phyloP scores from a whole-genome alignment of 2,888 invertebrate species.

The Cryptus viduatorius region DNA sequence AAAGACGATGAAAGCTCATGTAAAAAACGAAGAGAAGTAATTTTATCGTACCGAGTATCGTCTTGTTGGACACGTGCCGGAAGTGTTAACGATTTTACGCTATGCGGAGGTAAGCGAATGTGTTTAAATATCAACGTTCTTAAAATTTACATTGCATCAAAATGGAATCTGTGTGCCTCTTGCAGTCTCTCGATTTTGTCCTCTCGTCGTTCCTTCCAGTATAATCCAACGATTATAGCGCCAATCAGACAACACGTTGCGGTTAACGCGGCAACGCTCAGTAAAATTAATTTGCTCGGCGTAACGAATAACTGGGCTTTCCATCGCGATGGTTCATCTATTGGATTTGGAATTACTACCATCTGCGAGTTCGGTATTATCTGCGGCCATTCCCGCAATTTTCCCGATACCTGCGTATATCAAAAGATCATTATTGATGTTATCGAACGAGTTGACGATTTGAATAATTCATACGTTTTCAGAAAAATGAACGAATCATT shows the following conservation, averaged over 20 bases:
- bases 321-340: slow-evolving; percentile 92
- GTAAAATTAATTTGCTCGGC: slow-evolving; percentile 96
- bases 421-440: background rate
- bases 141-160: slow-evolving; percentile 91
- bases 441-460: background rate
- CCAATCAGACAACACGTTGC: slow-evolving; percentile 94
- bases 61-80: slow-evolving; percentile 11
- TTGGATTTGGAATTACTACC: slow-evolving; percentile 96
- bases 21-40: background rate
- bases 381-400: slow-evolving; percentile 92
- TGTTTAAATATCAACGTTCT: slow-evolving; percentile 24
- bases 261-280: slow-evolving; percentile 95
- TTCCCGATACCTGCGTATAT: slow-evolving; percentile 77
- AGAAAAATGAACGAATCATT: too few species aligned
- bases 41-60: background rate
- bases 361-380: slow-evolving; percentile 99
- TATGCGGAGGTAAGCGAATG: slow-evolving; percentile 30
- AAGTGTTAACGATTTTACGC: slow-evolving; percentile 10
- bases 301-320: slow-evolving; percentile 97
- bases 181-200: slow-evolving; percentile 92
- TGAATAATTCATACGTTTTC: background rate
- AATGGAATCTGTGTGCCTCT: slow-evolving; percentile 94
- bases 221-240: slow-evolving; percentile 93
- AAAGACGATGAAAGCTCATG: background rate
- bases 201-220: slow-evolving; percentile 95